Conservation (phyloP, 2,888 invertebrate species). For the Cecidostiba fungosa region DNA sequence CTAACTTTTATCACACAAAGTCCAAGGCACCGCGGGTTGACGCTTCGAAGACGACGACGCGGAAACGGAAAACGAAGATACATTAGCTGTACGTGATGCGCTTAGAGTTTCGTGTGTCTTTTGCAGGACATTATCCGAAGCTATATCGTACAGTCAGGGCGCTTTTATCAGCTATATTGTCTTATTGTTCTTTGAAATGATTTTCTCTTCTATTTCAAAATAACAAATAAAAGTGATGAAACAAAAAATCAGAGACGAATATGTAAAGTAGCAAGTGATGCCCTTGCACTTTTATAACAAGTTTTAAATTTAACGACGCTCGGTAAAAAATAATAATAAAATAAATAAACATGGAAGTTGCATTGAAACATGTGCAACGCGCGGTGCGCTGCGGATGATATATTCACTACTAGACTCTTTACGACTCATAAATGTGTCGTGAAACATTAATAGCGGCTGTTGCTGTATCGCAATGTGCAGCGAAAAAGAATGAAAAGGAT, state of each 20-base stretch:
- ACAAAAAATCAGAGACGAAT: no score
- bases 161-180: background rate
- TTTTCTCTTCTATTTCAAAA: no score
- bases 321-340: background rate
- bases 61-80: slow-evolving; percentile 39
- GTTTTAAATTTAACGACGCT: background rate
- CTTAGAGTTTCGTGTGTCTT: slow-evolving; percentile 34
- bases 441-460: background rate
- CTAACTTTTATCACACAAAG: background rate
- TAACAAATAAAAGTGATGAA: no score
- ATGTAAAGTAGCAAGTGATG: no score
- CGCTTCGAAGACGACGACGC: slow-evolving; percentile 27
- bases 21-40: slow-evolving; percentile 9
- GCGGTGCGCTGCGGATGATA: background rate
- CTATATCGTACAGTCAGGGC: background rate
- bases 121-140: slow-evolving; percentile 3
- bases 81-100: slow-evolving; percentile 55
- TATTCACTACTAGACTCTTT: background rate
- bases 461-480: background rate
- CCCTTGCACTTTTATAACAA: background rate
- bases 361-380: background rate
- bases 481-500: background rate
- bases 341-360: background rate
- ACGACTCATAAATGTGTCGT: slow-evolving; percentile 7
- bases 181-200: background rate